Conservation (phyloP, 2,797 vertebrate genomes). For the Mormyrops boulengeri region DNA sequence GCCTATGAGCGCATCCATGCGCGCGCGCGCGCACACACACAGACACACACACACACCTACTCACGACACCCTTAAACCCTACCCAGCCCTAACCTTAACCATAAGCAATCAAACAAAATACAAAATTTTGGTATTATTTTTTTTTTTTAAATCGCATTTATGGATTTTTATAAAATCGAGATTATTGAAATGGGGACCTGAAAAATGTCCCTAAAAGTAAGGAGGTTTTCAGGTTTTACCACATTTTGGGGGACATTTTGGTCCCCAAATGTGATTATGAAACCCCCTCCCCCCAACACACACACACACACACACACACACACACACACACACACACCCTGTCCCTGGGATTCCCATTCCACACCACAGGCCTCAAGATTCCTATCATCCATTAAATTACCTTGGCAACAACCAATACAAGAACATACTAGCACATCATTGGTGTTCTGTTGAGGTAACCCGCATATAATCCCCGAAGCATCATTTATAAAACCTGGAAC, state of each 20-base stretch:
- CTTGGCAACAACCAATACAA: conserved; percentile 9
- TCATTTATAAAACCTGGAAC: conserved; percentile 6
- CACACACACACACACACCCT: neutral
- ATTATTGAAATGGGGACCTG: neutral
- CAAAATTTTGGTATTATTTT: neutral
- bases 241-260: neutral
- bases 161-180: neutral
- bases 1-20: neutral
- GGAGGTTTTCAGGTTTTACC: neutral
- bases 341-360: neutral
- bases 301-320: neutral
- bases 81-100: neutral
- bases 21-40: neutral
- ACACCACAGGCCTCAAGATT: neutral
- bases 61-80: neutral
- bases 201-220: neutral
- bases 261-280: neutral
- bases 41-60: neutral
- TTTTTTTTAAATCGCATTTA: neutral
- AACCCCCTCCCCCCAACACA: neutral
- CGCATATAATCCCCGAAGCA: neutral
- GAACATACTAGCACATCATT: neutral
- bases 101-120: neutral
- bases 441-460: neutral
- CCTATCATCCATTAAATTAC: neutral